phyloP scores from a whole-genome alignment of 2,113 vertebrate genomes.

The Anas platyrhynchos region DNA sequence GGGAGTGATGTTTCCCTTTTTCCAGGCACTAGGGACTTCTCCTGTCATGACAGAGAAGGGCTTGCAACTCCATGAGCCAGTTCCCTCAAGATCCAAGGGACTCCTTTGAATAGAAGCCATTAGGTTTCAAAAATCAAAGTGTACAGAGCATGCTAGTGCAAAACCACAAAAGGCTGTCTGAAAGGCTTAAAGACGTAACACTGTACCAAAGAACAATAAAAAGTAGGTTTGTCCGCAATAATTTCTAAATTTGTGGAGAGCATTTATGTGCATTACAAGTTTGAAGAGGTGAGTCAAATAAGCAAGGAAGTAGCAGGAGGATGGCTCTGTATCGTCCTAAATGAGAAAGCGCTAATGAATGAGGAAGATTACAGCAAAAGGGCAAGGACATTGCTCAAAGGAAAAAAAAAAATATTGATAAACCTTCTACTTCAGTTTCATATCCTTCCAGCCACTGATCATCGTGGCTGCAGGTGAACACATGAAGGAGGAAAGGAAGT shows the following conservation, averaged over 20 bases:
- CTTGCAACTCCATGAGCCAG: too few relatives aligned
- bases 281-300: background rate
- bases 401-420: background rate
- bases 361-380: background rate
- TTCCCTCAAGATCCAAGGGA: too few relatives aligned
- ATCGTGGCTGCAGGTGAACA: background rate
- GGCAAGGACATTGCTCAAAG: background rate
- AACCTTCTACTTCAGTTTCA: background rate
- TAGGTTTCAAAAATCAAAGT: background rate
- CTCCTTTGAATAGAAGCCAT: background rate
- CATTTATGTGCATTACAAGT: background rate
- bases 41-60: too few relatives aligned
- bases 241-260: background rate
- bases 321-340: background rate
- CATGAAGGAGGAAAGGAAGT: background rate
- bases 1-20: too few relatives aligned
- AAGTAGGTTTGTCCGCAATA: background rate
- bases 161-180: background rate
- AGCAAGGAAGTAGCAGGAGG: fast-evolving
- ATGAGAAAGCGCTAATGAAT: background rate
- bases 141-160: background rate
- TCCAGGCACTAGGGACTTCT: too few relatives aligned
- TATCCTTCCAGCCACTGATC: background rate
- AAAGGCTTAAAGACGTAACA: background rate
- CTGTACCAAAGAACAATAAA: background rate